Base-by-base conservation (phyloP, 2,888 invertebrate species). In the Biston stratarius region DNA sequence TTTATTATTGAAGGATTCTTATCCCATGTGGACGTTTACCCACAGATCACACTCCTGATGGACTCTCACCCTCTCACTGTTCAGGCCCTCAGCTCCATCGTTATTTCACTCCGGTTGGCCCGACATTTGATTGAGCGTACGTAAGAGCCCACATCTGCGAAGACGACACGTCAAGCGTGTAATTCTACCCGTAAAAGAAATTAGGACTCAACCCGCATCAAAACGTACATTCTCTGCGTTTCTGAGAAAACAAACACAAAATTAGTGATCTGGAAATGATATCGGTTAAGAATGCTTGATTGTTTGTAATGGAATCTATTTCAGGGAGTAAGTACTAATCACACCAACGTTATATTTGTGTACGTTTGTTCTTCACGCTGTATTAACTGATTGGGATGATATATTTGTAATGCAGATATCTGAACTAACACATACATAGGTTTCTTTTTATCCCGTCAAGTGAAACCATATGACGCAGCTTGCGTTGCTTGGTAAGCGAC, bases 181-280 rank as follows among this genome's bases (percentile, higher is more conserved):
- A 66, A 66, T 51, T 11, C 33, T 56, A 12, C 48, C 24, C 51
- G 61, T 34, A 42, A 60, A 61, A 66, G 49, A 56, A 65, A 65
- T 65, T 65, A 65, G 44, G 34, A 42, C 47, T 24, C 33, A 45
- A 42, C 60, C 56, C 57, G 45, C 48, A 61, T 68, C 64, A 53
- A 61, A 49, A 56, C 34, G 55, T 52, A 36, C 55, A 12, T 59
- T 59, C 53, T 67, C 62, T 62, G 67, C 49, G 57, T 40, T 49
- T 52, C 14, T 59, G 47, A 62, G 69, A 65, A 62, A 53, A 64
- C 49, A 65, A 69, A 64, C 55, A 40, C 53, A 55, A 61, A 56
- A 53, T 44, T 40, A 61, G 42, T 52, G 68, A 53, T 11, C 53
- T 64, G 68, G 57, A 69, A 69, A 15, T 69, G 62, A 67, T 49